Percentiles rank a stretch among this genome's conserved stretches.
Conservation (phyloP, 2,113 vertebrate genomes). For the Sinocyclocheilus anophthalmus region DNA sequence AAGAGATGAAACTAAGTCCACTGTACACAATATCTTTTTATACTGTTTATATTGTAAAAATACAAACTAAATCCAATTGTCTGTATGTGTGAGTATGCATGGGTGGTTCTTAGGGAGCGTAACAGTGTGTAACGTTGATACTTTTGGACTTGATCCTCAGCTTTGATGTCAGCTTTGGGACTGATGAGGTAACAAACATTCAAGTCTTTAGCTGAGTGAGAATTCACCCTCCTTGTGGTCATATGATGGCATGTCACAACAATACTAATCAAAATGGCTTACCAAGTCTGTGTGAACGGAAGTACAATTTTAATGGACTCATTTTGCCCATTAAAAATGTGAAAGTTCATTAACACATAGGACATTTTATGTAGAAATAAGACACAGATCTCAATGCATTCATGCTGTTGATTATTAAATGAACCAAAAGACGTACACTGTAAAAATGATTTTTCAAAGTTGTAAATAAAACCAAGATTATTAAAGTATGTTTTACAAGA, state of each 20-base stretch:
- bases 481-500: too few relatives aligned
- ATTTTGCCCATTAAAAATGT: neutral
- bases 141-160: conserved; percentile 47
- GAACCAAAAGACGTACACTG: neutral
- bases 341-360: neutral
- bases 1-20: neutral
- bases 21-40: conserved; percentile 7
- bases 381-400: neutral
- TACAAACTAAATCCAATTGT: neutral
- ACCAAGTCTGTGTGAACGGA: conserved; percentile 28
- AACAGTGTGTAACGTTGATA: neutral
- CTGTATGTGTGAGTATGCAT: conserved; percentile 2
- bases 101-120: conserved; percentile 4
- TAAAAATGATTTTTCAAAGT: too few relatives aligned
- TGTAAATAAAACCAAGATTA: too few relatives aligned
- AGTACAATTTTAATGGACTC: neutral
- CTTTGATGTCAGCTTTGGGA: conserved; percentile 53
- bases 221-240: conserved; percentile 48
- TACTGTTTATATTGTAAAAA: conserved; percentile 1
- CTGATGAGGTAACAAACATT: conserved; percentile 45
- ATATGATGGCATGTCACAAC: conserved; percentile 51
- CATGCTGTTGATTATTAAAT: neutral
- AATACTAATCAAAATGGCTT: conserved; percentile 40
- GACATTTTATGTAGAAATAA: neutral
- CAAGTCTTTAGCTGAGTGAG: conserved; percentile 31